Percentiles rank a stretch among this genome's conserved stretches.
Conservation (phyloP, 2,113 vertebrate species). For the Heterochromis multidens region DNA sequence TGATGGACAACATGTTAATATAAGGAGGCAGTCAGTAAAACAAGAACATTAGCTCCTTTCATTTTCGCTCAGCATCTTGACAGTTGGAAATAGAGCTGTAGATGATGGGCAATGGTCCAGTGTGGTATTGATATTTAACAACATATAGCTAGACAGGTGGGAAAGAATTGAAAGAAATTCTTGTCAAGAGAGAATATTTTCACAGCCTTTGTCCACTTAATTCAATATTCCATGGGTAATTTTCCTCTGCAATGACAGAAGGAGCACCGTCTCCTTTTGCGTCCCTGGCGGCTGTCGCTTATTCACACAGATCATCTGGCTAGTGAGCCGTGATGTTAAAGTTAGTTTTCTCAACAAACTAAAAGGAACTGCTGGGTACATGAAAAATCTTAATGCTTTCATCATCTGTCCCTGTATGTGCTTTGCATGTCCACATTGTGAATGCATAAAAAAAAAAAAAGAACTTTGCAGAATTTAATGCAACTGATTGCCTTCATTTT, state of each 20-base stretch:
- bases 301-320: constrained; percentile 1
- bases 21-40: background rate
- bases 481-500: background rate
- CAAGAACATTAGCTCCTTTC: background rate
- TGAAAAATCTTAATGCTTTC: background rate
- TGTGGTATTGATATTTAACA: background rate
- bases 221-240: constrained; percentile 22
- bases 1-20: constrained; percentile 1
- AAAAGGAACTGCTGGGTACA: background rate
- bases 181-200: constrained; percentile 6
- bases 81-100: constrained; percentile 13
- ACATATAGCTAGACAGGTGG: background rate
- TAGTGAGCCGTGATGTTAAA: background rate
- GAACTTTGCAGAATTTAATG: background rate
- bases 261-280: background rate
- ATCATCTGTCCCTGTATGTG: background rate
- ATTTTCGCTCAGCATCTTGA: background rate
- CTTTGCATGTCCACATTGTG: background rate
- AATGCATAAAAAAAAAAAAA: background rate
- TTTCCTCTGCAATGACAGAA: background rate
- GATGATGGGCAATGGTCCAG: background rate
- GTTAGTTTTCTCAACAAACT: background rate
- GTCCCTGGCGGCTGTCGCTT: background rate
- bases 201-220: background rate
- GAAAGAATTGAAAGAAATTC: background rate